phyloP scores from a whole-genome alignment of 2,888 invertebrate genomes.

The Chaetoderma sp. region DNA sequence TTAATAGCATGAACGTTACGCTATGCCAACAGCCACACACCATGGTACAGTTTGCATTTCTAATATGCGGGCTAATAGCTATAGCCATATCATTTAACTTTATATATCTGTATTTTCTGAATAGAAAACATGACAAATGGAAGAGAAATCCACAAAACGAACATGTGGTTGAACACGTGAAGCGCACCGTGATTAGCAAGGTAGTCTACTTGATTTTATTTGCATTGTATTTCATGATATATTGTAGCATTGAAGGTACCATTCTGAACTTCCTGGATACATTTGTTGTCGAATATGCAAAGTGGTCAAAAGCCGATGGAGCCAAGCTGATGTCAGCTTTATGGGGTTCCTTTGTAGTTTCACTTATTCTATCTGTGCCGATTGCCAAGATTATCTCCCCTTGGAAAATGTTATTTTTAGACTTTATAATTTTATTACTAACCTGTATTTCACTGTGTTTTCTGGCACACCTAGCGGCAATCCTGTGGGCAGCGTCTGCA shows the following conservation, averaged over 20 bases:
- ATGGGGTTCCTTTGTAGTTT: not conserved
- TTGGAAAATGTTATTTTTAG: not conserved
- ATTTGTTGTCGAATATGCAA: not conserved
- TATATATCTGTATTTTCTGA: too few relatives aligned
- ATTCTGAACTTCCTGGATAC: not conserved
- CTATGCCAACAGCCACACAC: too few relatives aligned
- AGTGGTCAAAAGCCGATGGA: not conserved
- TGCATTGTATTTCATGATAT: not conserved
- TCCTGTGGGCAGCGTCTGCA: not conserved
- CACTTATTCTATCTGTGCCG: not conserved
- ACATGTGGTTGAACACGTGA: too few relatives aligned
- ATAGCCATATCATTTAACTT: too few relatives aligned
- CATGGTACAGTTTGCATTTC: too few relatives aligned
- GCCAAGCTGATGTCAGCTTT: not conserved
- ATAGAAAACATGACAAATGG: too few relatives aligned
- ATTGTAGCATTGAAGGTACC: not conserved
- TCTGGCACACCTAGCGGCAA: not conserved
- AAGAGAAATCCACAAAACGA: too few relatives aligned
- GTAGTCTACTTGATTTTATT: not conserved
- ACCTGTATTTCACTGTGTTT: not conserved
- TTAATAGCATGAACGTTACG: too few relatives aligned
- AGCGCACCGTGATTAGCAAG: too few relatives aligned
- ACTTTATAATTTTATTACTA: not conserved
- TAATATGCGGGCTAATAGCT: too few relatives aligned
- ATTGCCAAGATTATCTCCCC: not conserved